Percentiles rank a stretch among this genome's conserved stretches.
phyloP scores from a whole-genome alignment of 2,888 invertebrate species.

The Crematogaster levior region DNA sequence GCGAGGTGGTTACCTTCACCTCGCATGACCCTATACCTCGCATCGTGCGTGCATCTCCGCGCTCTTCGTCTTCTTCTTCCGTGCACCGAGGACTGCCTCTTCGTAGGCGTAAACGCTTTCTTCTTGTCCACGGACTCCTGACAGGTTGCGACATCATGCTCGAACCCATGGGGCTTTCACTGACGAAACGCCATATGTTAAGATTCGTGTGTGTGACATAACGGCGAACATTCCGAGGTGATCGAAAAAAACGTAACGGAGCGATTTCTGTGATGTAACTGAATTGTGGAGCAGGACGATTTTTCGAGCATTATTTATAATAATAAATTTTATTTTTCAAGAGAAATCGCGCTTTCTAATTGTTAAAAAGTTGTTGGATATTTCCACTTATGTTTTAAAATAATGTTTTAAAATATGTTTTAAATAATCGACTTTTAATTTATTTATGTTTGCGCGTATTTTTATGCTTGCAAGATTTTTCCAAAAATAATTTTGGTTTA shows the following conservation, averaged over 20 bases:
- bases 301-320: not conserved
- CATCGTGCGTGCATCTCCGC: constrained; percentile 37
- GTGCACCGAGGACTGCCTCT: constrained; percentile 47
- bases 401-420: too few relatives aligned
- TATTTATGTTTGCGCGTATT: not conserved
- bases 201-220: constrained; percentile 77
- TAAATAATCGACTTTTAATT: not conserved
- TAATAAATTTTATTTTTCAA: not conserved
- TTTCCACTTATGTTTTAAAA: not conserved
- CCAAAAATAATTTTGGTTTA: not conserved
- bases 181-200: constrained; percentile 79
- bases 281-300: not conserved
- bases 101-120: constrained; percentile 49
- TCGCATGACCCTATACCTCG: not conserved
- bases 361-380: not conserved
- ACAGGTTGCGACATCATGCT: constrained; percentile 64
- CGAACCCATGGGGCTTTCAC: constrained; percentile 80
- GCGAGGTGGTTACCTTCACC: constrained; percentile 23
- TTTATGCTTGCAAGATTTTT: not conserved
- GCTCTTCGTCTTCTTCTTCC: constrained; percentile 25
- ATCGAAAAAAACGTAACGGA: not conserved
- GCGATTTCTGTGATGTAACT: not conserved
- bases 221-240: constrained; percentile 61
- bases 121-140: not conserved
- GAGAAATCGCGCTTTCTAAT: not conserved